These are phyloP conservation scores for Perca schrenkii DNA, from an alignment of 2,113 vertebrate genomes.

Conservation along the genomic window DNA sequence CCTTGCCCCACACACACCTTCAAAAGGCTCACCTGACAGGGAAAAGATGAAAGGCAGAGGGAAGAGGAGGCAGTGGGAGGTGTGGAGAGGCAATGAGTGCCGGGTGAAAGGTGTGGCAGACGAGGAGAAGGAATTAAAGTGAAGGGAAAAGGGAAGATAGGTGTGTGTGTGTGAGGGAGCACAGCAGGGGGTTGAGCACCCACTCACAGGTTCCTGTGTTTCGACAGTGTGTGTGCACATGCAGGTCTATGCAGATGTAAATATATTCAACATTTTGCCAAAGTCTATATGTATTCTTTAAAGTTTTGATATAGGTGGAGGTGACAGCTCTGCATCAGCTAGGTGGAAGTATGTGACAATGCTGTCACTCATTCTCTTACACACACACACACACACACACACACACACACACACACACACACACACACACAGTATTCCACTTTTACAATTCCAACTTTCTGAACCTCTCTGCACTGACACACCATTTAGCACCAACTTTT, in stretches of 20 bases:
- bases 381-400: not conserved
- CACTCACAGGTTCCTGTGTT: not conserved
- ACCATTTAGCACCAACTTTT: not conserved
- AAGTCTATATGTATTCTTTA: not conserved
- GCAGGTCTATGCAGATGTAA: too few relatives aligned
- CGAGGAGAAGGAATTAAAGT: conserved; percentile 8
- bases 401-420: too few relatives aligned
- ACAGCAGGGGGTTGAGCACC: not conserved
- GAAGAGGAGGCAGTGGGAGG: conserved; percentile 33
- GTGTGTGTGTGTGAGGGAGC: conserved; percentile 70
- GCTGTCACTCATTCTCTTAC: not conserved
- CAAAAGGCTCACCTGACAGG: conserved; percentile 42
- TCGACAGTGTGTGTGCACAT: not conserved
- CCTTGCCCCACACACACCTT: conserved; percentile 14
- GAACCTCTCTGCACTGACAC: not conserved
- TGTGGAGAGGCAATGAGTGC: conserved; percentile 31
- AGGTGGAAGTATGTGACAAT: not conserved
- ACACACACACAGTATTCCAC: not conserved
- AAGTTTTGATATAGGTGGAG: not conserved
- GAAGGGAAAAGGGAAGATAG: conserved; percentile 25
- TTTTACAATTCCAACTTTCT: not conserved
- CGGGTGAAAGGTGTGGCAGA: conserved; percentile 20
- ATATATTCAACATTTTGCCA: not conserved
- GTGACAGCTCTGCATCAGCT: not conserved
- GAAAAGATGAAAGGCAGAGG: conserved; percentile 40